phyloP scores from a whole-genome alignment of 2,113 vertebrate species.

The Polyodon spathula region DNA sequence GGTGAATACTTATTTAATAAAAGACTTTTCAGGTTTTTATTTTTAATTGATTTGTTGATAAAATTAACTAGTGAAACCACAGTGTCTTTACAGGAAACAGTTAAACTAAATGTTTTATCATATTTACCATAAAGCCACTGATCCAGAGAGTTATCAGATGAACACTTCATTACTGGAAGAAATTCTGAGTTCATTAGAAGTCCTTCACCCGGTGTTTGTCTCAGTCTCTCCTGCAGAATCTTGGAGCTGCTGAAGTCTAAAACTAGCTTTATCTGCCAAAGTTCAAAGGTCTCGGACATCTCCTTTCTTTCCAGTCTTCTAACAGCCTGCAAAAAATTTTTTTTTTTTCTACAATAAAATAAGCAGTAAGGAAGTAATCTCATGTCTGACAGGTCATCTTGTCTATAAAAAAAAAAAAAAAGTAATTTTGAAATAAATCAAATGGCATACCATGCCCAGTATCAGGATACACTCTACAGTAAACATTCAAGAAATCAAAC shows the following conservation, averaged over 20 bases:
- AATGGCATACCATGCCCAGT: not conserved
- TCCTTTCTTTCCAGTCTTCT: conserved; percentile 63
- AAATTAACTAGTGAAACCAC: no score
- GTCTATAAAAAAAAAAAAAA: not conserved
- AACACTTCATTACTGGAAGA: conserved; percentile 86
- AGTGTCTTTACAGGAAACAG: no score
- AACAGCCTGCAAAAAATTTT: conserved; percentile 45
- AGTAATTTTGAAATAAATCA: not conserved
- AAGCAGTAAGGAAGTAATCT: no score
- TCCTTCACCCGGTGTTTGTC: conserved; percentile 46
- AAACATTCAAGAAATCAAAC: not conserved
- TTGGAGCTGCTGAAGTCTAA: conserved; percentile 80
- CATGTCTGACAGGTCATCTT: not conserved
- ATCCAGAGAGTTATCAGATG: conserved; percentile 73
- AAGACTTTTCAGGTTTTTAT: no score
- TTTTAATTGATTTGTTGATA: no score
- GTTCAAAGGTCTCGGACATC: conserved; percentile 72
- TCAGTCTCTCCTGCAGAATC: conserved; percentile 60
- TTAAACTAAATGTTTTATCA: not conserved
- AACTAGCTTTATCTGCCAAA: conserved; percentile 91
- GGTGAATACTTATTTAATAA: no score
- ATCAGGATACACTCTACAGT: not conserved
- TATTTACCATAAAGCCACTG: conserved; percentile 75
- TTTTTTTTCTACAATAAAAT: conserved; percentile 7
- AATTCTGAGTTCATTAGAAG: conserved; percentile 87